A percentile compares a stretch with the other conserved stretches of the same genome.
Evolutionary conservation across 2,113 vertebrate genomes (phyloP).

Genomic region (Mormyrus lacerda): DNA sequence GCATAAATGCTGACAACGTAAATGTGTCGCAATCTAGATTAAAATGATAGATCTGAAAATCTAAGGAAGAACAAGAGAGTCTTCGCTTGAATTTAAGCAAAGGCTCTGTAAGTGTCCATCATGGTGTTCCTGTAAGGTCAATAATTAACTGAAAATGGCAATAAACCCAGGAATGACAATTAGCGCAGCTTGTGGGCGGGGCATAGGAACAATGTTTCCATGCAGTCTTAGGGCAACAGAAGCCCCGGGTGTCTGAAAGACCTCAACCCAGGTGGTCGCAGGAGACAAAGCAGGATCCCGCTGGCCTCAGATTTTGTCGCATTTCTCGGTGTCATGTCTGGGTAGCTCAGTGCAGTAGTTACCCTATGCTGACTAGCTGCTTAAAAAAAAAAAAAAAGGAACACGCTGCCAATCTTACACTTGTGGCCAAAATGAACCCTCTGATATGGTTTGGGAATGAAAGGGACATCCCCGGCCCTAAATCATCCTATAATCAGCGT

Average conservation of each 20-base stretch:
- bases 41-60: not conserved
- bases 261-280: not conserved
- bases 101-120: not conserved
- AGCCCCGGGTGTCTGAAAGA: not conserved
- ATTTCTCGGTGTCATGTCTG: not conserved
- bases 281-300: not conserved
- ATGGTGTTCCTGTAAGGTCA: not conserved
- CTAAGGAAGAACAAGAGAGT: not conserved
- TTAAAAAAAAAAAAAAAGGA: not conserved
- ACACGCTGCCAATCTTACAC: conserved; percentile 48
- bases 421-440: conserved; percentile 48
- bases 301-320: not conserved
- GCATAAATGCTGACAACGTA: not conserved
- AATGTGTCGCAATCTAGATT: not conserved
- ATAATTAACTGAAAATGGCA: conserved; percentile 5
- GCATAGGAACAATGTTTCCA: not conserved
- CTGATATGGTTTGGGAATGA: conserved; percentile 51
- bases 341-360: not conserved
- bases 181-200: not conserved
- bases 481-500: conserved; percentile 73
- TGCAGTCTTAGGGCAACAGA: not conserved
- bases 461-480: conserved; percentile 63
- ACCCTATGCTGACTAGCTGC: conserved; percentile 8
- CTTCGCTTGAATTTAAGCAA: not conserved
- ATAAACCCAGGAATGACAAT: not conserved